Base-by-base conservation (phyloP, 2,888 invertebrate species). In the Coremacera marginata region DNA sequence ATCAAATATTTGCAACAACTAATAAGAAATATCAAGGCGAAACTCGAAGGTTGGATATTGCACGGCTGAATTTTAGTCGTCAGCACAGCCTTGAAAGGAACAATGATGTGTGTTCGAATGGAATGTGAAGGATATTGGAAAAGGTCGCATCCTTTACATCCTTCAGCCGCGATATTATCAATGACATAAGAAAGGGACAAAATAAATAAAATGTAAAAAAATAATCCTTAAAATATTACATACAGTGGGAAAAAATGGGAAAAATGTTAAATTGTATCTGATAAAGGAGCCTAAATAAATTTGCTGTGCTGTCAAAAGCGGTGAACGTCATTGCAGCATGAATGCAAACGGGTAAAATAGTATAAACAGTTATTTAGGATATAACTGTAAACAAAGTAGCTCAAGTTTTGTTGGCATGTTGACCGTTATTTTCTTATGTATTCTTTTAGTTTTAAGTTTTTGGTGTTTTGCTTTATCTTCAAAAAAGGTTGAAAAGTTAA, bases 71-170 rank as follows among this genome's bases (percentile, higher is more conserved):
- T 16, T 63, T 44, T 11, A 44, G 63, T 31, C n/a, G 63, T 31
- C n/a, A 44, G 31, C 55, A 34, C 27, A 49, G 51, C 70, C 52
- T 70, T 70, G 67, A 67, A n/a, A 31, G 37, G 11, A 22, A 37
- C 60, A 44, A 44, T 44, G 44, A 22, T 60, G 60, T 60, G 60
- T 60, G 60, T 60, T 25, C 60, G 60, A 22, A 44, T 44, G 57
- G 22, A 60, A 60, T 60, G 57, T 63, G 31, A 34, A 65, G 65
- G 31, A 65, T 65, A n/a, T 65, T 44, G 37, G 37, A 65, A 65
- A 65, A 37, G 44, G 65, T 37, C 65, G 65, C 60, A 60, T 19
- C 27, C 31, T 31, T 31, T 31, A 31, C 31, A 31, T 31, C 31
- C 31, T 31, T 31, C 5, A 31, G 31, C 31, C 5, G 31, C 5